Conservation (phyloP, 2,888 invertebrate species). For the Stenichneumon culpator region DNA sequence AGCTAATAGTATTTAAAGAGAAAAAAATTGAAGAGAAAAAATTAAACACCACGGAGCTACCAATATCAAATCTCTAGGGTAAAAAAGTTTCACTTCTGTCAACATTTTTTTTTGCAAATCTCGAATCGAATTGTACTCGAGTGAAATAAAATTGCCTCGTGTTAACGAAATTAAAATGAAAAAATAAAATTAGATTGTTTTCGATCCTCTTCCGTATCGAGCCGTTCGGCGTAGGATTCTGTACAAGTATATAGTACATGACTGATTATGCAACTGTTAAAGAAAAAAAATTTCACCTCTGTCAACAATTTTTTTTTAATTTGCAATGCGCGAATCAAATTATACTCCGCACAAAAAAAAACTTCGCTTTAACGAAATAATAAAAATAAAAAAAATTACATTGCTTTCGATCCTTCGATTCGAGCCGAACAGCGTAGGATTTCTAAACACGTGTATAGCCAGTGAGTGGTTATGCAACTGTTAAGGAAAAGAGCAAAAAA, state of each 20-base stretch:
- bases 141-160: background rate
- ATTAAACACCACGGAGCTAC: too few species aligned
- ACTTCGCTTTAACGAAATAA: background rate
- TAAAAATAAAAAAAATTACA: background rate
- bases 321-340: too few species aligned
- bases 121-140: too few species aligned
- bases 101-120: too few species aligned
- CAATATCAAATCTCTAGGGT: too few species aligned
- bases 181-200: background rate
- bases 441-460: background rate
- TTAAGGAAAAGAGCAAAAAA: conserved; percentile 12
- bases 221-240: background rate
- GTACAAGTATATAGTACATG: background rate
- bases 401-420: background rate
- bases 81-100: too few species aligned
- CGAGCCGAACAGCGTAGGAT: background rate
- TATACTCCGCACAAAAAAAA: background rate
- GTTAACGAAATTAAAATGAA: background rate
- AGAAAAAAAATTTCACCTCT: background rate
- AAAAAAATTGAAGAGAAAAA: background rate
- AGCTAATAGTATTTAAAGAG: background rate
- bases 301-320: too few species aligned
- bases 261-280: conserved; percentile 7
- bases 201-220: background rate
- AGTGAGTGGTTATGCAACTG: conserved; percentile 6